Base-by-base conservation (phyloP, 2,888 invertebrate genomes). In the Eremobia ochroleuca region DNA sequence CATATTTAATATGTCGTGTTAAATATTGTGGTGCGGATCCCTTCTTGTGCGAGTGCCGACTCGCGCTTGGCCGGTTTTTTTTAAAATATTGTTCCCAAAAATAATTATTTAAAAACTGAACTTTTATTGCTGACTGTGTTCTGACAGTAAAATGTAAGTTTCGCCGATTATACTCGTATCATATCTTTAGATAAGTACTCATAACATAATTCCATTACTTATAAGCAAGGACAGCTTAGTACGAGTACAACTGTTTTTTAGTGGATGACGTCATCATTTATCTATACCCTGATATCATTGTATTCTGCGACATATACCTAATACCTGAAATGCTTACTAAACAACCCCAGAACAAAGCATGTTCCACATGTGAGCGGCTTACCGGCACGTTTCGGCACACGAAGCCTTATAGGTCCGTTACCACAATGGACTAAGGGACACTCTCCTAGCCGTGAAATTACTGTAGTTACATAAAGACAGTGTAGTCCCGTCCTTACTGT, bases 351-450 rank as follows among this genome's bases (percentile, higher is more conserved):
- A 40, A 83, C 75, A 83, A 82, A 68, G 68, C 79, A 0, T 34
- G 59, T 68, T 70, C 28, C 61, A 73, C 28, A 49, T 70, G 37
- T 61, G 82, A 40, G 59, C 61, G 58, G 72, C 61, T 82, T 78
- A 66, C 67, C 58, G 64, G 34, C 34, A 37, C 71, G 67, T 72
- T 79, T 72, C 28, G 59, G 68, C 37, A n/a, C 46, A 72, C 68
- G 80, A 75, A 83, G 31, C 75, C 28, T 31, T 15, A 43, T 28
- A 55, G 34, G 43, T 43, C 58, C 66, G 25, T 49, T 46, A 34
- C 15, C 28, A 65, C 71, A 69, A 71, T 64, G 25, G 59, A 78
- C 73, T 65, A 34, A 40, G 43, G n/a, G 31, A 25, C 59, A 21
- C 28, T 34, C 6, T 59, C 5, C 59, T 18, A 4, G 11, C 31